Evolutionary conservation across 2,888 invertebrate genomes (phyloP), one percentile per base, ranked within the genome.

Genomic region (Hypsopygia costalis): DNA sequence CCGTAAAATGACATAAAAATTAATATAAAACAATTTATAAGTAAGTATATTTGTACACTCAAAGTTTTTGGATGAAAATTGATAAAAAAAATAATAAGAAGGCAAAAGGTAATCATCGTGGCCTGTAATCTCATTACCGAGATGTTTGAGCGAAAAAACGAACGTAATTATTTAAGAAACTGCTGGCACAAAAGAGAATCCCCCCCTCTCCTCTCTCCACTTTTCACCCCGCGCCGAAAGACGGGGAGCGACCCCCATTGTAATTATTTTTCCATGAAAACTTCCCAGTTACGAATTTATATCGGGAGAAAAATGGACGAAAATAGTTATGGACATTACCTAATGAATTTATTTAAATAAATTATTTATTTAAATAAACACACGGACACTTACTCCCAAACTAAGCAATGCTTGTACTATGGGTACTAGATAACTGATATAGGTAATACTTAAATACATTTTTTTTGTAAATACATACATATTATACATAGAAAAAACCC

Each of bases 261-360:
- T 87, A 87, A 87, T 87, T 86, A 86, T 87, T 87, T 85, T 80
- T 77, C 75, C 27, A 69, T 62, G 55, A 64, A 74, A 85, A 82
- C 75, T 82, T 81, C 71, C 61, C 63, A 59, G 62, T 58, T 65
- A 49, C 46, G 58, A 67, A 61, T 69, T 69, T 68, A 58, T 74
- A 73, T 69, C 62, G 50, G 57, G 44, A 51, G 55, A 65, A 64
- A 66, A 69, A 53, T 56, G 38, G 29, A 21, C 27, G 46, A 45
- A 44, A 52, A 35, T 43, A 47, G 40, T 4, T 46, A 37, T 52
- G 60, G 69, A 69, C 58, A 46, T 21, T 58, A 36, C 31, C 1
- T 16, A 16, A n/a, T n/a, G n/a, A n/a, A n/a, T n/a, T n/a, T n/a
- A n/a, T n/a, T n/a, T n/a, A n/a, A n/a, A n/a, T n/a, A n/a, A n/a